Conservation (phyloP, 2,797 vertebrate genomes). For the Okamejei kenojei region DNA sequence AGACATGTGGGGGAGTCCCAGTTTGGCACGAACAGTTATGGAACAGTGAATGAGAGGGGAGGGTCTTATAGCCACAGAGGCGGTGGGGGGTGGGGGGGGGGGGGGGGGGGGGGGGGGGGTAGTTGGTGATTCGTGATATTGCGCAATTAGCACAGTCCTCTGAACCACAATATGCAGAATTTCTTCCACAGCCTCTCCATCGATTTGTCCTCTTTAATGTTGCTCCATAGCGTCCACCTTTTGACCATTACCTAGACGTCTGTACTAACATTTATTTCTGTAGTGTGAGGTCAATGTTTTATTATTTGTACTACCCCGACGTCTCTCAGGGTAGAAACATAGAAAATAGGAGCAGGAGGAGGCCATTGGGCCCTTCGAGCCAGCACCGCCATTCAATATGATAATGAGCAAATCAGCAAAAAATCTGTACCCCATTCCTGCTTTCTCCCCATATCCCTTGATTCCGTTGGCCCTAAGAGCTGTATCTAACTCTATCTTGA, state of each 20-base stretch:
- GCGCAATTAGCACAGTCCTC: too few relatives aligned
- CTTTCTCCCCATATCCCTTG: too few relatives aligned
- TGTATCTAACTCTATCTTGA: too few relatives aligned
- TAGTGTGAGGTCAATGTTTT: background rate
- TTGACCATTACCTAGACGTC: background rate
- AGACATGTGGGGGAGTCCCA: background rate
- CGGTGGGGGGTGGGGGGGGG: background rate
- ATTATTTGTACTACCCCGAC: background rate
- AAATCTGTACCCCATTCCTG: too few relatives aligned
- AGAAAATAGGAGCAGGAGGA: too few relatives aligned
- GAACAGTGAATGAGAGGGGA: background rate
- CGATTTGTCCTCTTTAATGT: background rate
- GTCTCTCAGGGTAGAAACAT: too few relatives aligned
- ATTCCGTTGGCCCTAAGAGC: too few relatives aligned
- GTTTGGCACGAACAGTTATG: background rate
- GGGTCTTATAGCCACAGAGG: background rate
- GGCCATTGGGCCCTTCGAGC: too few relatives aligned
- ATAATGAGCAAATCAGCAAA: too few relatives aligned
- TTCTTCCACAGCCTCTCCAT: background rate
- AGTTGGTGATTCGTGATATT: background rate
- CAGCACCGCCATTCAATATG: too few relatives aligned
- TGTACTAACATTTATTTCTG: background rate
- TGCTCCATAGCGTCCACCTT: background rate
- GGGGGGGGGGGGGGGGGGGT: background rate
- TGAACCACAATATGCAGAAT: background rate